Evolutionary conservation across 2,888 invertebrate genomes (phyloP), one percentile per base, ranked within the genome.

Genomic region (Hirtodrosophila trivittata): DNA sequence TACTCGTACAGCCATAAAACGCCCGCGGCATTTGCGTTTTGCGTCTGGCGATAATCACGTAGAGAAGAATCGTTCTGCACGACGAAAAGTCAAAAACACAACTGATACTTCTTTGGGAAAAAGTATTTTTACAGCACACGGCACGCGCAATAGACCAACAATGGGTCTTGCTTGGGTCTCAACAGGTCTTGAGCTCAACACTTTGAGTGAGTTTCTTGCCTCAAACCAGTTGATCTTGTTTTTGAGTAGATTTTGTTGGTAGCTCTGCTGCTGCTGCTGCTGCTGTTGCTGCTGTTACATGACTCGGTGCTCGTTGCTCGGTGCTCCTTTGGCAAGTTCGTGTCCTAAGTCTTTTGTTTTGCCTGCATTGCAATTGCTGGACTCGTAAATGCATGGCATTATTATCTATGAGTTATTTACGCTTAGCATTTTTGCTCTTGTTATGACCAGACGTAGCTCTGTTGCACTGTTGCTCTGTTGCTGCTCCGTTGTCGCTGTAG

Each of bases 301-400:
- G 81, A 83, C 78, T 71, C 64, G 77, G 37, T 16, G 35, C 43
- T 52, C 49, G 51, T 26, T 14, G 58, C 28, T 60, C 64, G 42
- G 33, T 49, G 54, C 75, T 87, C 86, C 86, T 85, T 78, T 66
- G 56, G 68, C 66, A 57, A 78, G 81, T 86, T 87, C 80, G 87
- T 86, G 83, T 87, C 87, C 83, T 87, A 87, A 81, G 81, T 81
- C 86, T 87, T 87, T 85, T 81, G 81, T 81, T 81, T 85, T 85
- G 77, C 54, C 65, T 52, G 55, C 64, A 59, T 58, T 62, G 64
- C 75, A 74, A 69, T 78, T 65, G 84, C 63, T 43, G 64, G 47
- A 41, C 56, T 66, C 60, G 81, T 51, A 62, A 77, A 78, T 83
- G 83, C 85, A 66, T 76, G 52, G 70, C 83, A 84, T 80, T 84